A percentile compares a stretch with the other conserved stretches of the same genome.
Conservation (phyloP, 1,140 invertebrate genomes). For the Pseudobourletiella spinata region DNA sequence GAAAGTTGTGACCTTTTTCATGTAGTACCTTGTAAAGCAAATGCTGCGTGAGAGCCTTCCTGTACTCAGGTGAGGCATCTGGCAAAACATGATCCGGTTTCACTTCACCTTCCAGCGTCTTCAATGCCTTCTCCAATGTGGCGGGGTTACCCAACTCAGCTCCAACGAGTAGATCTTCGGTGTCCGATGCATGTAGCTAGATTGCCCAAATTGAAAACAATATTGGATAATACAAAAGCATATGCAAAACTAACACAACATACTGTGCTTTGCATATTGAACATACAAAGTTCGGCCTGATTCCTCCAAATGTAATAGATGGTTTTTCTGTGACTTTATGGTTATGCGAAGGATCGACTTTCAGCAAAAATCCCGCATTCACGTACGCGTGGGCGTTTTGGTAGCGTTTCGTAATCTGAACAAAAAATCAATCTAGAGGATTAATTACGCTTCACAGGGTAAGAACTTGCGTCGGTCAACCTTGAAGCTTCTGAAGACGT, state of each 20-base stretch:
- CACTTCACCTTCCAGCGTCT: conserved; percentile 51
- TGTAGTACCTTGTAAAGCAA: conserved; percentile 51
- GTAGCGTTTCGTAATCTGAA: too few relatives aligned
- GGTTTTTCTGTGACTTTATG: conserved; percentile 45
- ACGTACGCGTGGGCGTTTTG: conserved; percentile 76
- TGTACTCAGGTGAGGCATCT: conserved; percentile 54
- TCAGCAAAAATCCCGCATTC: conserved; percentile 67
- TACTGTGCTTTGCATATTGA: background rate
- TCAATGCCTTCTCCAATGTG: conserved; percentile 50
- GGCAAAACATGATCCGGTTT: conserved; percentile 52
- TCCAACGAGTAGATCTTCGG: conserved; percentile 34
- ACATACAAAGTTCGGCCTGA: conserved; percentile 52
- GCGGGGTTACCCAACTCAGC: conserved; percentile 36
- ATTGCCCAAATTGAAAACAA: too few relatives aligned
- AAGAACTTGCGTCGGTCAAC: too few relatives aligned
- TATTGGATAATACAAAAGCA: too few relatives aligned
- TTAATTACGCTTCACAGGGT: too few relatives aligned
- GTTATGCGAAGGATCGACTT: conserved; percentile 45
- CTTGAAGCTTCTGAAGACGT: conserved; percentile 10
- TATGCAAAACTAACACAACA: too few relatives aligned
- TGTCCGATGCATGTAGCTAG: conserved; percentile 35
- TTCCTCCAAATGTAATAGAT: conserved; percentile 58
- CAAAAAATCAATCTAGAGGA: too few relatives aligned
- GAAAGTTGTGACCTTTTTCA: too few relatives aligned
- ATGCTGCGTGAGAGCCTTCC: conserved; percentile 39